Evolutionary conservation across 2,888 invertebrate species (phyloP).

Genomic region (Eulithis prunata): DNA sequence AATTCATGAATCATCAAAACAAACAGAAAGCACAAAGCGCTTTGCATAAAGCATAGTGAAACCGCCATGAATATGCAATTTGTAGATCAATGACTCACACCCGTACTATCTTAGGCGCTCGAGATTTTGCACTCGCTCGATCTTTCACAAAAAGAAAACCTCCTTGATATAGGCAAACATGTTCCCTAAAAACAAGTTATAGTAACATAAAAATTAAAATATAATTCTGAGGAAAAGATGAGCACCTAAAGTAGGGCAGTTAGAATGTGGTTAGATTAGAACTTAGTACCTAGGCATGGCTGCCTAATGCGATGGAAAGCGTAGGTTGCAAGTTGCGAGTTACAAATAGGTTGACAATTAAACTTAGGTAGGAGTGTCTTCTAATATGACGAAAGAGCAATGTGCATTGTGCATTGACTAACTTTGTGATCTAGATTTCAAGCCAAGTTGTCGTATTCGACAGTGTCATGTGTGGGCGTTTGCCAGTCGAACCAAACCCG

Average conservation of each 20-base stretch:
- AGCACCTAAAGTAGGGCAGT: not conserved
- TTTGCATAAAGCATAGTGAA: conserved; percentile 20
- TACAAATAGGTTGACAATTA: conserved; percentile 1
- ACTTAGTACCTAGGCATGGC: not conserved
- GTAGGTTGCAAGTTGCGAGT: conserved; percentile 9
- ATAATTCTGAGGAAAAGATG: not conserved
- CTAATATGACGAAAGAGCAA: conserved; percentile 13
- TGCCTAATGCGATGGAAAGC: conserved; percentile 21
- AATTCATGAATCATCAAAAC: conserved; percentile 10
- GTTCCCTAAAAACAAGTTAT: no score
- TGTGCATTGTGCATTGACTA: no score
- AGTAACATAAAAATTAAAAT: no score
- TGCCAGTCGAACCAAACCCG: no score
- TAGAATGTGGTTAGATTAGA: not conserved
- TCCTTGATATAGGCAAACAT: no score
- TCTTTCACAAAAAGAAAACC: no score
- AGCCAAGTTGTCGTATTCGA: no score
- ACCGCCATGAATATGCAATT: conserved; percentile 23
- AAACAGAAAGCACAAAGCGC: conserved; percentile 9
- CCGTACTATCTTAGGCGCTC: not conserved
- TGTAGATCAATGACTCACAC: conserved; percentile 10
- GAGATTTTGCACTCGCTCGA: not conserved
- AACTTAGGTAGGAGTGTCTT: conserved; percentile 1
- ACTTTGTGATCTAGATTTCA: not conserved
- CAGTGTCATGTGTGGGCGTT: no score